phyloP scores from a whole-genome alignment of 2,797 vertebrate species.

The Chelon labrosus region DNA sequence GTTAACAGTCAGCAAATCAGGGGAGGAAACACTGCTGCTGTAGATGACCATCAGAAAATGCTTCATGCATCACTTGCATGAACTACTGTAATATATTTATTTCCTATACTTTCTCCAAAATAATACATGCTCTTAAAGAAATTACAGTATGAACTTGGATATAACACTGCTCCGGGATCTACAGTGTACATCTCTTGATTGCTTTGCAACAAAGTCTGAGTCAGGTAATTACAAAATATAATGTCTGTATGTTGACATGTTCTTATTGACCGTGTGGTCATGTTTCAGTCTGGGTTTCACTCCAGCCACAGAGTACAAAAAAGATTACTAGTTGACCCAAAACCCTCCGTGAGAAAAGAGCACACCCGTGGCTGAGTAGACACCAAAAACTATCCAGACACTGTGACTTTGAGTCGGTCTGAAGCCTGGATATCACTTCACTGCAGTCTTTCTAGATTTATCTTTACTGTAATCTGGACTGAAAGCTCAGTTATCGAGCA shows the following conservation, averaged over 20 bases:
- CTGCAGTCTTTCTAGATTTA: background rate
- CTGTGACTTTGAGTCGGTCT: constrained; percentile 5
- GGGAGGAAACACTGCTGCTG: constrained; percentile 8
- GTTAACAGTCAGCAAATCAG: constrained; percentile 13
- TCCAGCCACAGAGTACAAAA: background rate
- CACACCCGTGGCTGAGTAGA: constrained; percentile 13
- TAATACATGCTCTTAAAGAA: background rate
- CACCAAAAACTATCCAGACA: background rate
- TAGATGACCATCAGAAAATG: constrained; percentile 5
- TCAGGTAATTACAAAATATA: background rate
- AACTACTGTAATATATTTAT: background rate
- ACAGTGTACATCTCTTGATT: background rate
- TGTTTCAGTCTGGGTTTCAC: constrained; percentile 2
- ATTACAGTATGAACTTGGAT: background rate
- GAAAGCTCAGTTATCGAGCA: background rate
- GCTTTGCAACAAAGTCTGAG: background rate
- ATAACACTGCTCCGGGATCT: background rate
- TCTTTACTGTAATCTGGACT: background rate
- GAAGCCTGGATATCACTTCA: background rate
- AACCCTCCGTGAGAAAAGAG: constrained; percentile 3
- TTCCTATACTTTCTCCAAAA: background rate
- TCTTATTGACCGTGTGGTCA: background rate
- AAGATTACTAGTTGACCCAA: background rate
- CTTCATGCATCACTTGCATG: background rate
- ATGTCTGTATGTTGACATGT: background rate